These are phyloP conservation scores for Zeus faber DNA, from an alignment of 2,113 vertebrate species.

Conservation along the genomic window DNA sequence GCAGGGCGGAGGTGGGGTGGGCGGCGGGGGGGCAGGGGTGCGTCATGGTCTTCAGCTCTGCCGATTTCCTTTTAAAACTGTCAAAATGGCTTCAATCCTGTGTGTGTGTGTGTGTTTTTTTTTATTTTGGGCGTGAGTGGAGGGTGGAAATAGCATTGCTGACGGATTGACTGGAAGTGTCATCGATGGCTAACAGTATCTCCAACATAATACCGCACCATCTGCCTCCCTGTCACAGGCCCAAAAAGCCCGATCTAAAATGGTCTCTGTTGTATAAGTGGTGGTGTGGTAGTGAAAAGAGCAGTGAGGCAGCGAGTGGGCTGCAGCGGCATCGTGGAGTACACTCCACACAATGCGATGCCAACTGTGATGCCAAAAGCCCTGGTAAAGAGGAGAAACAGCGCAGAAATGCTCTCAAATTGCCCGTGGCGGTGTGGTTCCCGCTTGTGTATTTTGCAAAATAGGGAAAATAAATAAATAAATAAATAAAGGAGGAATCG, in stretches of 20 bases:
- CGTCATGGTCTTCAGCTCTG: too few relatives aligned
- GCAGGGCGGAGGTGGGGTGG: too few relatives aligned
- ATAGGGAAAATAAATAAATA: too few relatives aligned
- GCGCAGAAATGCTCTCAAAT: slow-evolving; percentile 39
- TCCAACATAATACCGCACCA: slow-evolving; percentile 60
- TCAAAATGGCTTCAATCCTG: background rate
- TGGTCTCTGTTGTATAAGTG: slow-evolving; percentile 49
- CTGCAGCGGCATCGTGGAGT: slow-evolving; percentile 34
- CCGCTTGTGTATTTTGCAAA: slow-evolving; percentile 10
- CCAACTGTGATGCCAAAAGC: slow-evolving; percentile 52
- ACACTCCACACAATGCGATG: slow-evolving; percentile 37
- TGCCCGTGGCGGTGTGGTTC: slow-evolving; percentile 23
- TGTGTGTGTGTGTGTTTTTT: slow-evolving; percentile 50
- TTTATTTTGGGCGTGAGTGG: slow-evolving; percentile 44
- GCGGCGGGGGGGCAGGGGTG: too few relatives aligned
- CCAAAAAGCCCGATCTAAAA: slow-evolving; percentile 46
- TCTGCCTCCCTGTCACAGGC: slow-evolving; percentile 55
- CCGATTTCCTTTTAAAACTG: too few relatives aligned
- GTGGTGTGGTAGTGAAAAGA: slow-evolving; percentile 38
- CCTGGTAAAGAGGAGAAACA: slow-evolving; percentile 8
- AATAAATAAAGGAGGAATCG: too few relatives aligned
- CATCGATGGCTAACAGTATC: slow-evolving; percentile 58
- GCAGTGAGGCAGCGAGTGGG: slow-evolving; percentile 53
- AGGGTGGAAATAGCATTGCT: slow-evolving; percentile 48
- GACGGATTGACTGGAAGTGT: slow-evolving; percentile 58